Evolutionary conservation across 2,888 invertebrate species (phyloP).

Genomic region (Hirudinaria manillensis): DNA sequence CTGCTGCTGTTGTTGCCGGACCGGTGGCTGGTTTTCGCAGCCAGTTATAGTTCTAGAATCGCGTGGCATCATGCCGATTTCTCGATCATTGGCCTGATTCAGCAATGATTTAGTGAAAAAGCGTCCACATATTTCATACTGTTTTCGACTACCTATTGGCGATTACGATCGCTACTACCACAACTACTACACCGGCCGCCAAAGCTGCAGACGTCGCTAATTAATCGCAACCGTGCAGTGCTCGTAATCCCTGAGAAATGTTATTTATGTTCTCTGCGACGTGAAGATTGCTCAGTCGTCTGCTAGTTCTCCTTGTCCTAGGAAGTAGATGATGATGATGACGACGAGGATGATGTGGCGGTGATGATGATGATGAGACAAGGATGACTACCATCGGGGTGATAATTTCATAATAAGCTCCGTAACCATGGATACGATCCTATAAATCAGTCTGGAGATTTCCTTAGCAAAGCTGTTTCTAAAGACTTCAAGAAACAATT

Average conservation of each 20-base stretch:
- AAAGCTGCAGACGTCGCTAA: neutral
- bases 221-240: neutral
- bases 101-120: too few relatives aligned
- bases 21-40: neutral
- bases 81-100: neutral
- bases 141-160: neutral
- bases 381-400: neutral
- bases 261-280: conserved; percentile 9
- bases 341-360: neutral
- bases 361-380: neutral
- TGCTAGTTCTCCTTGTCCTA: neutral
- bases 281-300: neutral
- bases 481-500: too few relatives aligned
- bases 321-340: neutral
- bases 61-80: neutral
- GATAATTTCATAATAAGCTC: neutral
- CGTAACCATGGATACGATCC: neutral
- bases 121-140: too few relatives aligned
- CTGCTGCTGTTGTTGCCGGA: neutral
- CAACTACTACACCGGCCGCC: conserved; percentile 10
- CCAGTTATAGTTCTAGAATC: neutral
- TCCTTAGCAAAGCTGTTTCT: too few relatives aligned
- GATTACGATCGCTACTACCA: neutral
- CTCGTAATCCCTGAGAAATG: conserved; percentile 1
- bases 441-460: too few relatives aligned